These are phyloP conservation scores for Lymantria monacha DNA, from an alignment of 2,888 invertebrate genomes.

Conservation along the genomic window DNA sequence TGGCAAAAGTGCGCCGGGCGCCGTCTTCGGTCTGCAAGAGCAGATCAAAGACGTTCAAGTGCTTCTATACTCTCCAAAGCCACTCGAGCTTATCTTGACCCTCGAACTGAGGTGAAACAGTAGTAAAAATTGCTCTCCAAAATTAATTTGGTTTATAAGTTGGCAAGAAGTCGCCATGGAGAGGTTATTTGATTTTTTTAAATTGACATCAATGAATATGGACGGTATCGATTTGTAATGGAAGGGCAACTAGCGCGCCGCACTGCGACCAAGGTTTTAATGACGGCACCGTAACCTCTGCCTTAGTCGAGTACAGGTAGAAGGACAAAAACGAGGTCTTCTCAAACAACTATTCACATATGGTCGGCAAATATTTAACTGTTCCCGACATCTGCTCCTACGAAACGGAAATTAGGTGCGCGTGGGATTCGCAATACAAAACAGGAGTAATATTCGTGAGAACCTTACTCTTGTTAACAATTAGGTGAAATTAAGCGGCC, in stretches of 20 bases:
- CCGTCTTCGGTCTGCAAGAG: conserved; percentile 45
- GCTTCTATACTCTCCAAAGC: conserved; percentile 54
- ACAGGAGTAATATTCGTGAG: conserved; percentile 77
- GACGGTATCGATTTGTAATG: conserved; percentile 71
- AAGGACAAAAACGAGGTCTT: conserved; percentile 44
- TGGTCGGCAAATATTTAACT: conserved; percentile 58
- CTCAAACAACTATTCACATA: conserved; percentile 47
- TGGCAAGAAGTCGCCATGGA: conserved; percentile 51
- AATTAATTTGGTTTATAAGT: conserved; percentile 61
- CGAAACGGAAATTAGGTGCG: conserved; percentile 61
- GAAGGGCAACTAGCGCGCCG: conserved; percentile 54
- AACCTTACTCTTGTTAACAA: conserved; percentile 67
- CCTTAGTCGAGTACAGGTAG: conserved; percentile 52
- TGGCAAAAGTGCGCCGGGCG: conserved; percentile 37
- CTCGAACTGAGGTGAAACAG: conserved; percentile 71
- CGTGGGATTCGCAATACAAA: conserved; percentile 72
- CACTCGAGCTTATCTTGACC: conserved; percentile 71
- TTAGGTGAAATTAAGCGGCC: conserved; percentile 73
- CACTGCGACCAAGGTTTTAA: conserved; percentile 57
- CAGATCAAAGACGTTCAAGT: conserved; percentile 70
- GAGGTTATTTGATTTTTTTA: conserved; percentile 47
- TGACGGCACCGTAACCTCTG: conserved; percentile 27
- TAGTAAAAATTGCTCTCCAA: conserved; percentile 76
- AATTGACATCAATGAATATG: conserved; percentile 64
- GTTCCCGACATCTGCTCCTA: conserved; percentile 61